A percentile compares a stretch with the other conserved stretches of the same genome.
phyloP scores from a whole-genome alignment of 2,888 invertebrate genomes.

The Cinara cedri region DNA sequence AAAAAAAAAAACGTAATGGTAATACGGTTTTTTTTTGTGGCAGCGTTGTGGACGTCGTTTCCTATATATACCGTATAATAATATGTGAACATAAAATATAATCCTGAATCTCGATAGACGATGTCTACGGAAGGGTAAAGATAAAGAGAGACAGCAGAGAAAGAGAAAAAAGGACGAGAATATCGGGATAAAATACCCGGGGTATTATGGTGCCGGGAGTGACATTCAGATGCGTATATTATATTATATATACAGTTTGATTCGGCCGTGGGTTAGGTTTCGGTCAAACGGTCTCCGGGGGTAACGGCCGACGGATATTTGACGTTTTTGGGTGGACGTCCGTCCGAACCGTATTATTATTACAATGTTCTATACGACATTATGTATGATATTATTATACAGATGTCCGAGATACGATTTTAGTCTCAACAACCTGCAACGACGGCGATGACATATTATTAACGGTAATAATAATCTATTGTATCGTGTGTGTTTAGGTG shows the following conservation, averaged over 20 bases:
- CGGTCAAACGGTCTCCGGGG: neutral
- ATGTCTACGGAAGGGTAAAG: neutral
- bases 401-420: conserved; percentile 19
- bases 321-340: neutral
- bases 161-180: neutral
- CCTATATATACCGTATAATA: too few relatives aligned
- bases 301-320: neutral
- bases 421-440: neutral
- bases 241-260: neutral
- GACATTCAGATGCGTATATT: neutral
- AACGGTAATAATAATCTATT: conserved; percentile 8
- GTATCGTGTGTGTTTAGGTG: neutral
- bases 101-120: too few relatives aligned
- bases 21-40: too few relatives aligned
- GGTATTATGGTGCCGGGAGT: neutral
- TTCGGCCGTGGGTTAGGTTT: neutral
- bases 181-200: neutral
- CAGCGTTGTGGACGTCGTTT: too few relatives aligned
- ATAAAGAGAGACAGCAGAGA: neutral
- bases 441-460: neutral
- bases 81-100: neutral
- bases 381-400: too few relatives aligned
- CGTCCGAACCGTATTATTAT: neutral
- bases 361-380: too few relatives aligned
- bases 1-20: too few relatives aligned